Evolutionary conservation across 2,888 invertebrate genomes (phyloP).

Genomic region (Ceriagrion tenellum): DNA sequence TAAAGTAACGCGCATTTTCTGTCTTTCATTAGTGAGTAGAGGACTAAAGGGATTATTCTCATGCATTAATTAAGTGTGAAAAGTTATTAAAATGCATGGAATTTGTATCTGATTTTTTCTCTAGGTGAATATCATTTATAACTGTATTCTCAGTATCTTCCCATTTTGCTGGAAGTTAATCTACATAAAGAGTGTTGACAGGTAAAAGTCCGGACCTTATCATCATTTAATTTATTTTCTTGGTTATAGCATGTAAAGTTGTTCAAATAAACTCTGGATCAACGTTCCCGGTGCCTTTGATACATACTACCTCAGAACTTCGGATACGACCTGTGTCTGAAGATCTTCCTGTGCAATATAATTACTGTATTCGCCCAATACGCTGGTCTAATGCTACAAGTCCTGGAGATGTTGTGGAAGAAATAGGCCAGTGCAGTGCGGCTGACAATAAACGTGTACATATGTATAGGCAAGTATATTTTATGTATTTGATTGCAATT

Average conservation of each 20-base stretch:
- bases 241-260: conserved; percentile 69
- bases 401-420: conserved; percentile 77
- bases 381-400: conserved; percentile 82
- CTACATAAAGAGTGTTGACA: too few relatives aligned
- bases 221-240: conserved; percentile 45
- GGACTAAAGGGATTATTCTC: too few relatives aligned
- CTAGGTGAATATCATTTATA: too few relatives aligned
- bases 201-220: not conserved
- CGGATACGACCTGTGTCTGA: conserved; percentile 85
- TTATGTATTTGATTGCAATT: too few relatives aligned
- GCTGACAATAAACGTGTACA: conserved; percentile 53
- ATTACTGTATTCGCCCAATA: conserved; percentile 80
- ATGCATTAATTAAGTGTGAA: too few relatives aligned
- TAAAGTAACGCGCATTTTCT: too few relatives aligned
- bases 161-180: too few relatives aligned
- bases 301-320: conserved; percentile 86
- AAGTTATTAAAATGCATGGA: too few relatives aligned
- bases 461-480: conserved; percentile 54
- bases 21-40: too few relatives aligned
- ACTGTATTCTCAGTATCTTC: too few relatives aligned
- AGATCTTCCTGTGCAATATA: conserved; percentile 76
- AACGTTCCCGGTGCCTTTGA: conserved; percentile 87
- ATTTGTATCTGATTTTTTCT: too few relatives aligned
- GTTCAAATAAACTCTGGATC: conserved; percentile 79
- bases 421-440: conserved; percentile 77